phyloP scores from a whole-genome alignment of 2,797 vertebrate genomes.

The Tapera naevia region DNA sequence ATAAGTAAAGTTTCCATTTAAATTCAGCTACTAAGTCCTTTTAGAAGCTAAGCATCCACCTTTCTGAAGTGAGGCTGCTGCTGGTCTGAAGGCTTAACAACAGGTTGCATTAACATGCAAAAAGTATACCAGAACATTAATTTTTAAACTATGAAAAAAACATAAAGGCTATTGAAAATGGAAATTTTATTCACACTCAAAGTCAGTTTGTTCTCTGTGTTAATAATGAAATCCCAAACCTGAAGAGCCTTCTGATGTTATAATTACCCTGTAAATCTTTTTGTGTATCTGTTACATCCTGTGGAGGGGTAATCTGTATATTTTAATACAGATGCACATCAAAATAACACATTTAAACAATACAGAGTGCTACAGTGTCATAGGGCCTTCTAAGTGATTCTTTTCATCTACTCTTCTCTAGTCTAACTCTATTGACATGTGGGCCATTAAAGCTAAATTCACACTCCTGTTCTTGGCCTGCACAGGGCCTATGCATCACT shows the following conservation, averaged over 20 bases:
- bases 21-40: not conserved
- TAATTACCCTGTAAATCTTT: slow-evolving; percentile 1
- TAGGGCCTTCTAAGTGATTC: not conserved
- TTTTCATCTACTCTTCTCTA: not conserved
- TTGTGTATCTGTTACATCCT: not conserved
- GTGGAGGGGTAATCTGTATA: not conserved
- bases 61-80: not conserved
- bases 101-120: not conserved
- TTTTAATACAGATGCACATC: not conserved
- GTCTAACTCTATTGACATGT: not conserved
- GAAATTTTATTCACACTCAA: not conserved
- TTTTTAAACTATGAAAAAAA: not conserved
- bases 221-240: not conserved
- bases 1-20: not conserved
- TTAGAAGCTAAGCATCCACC: not conserved
- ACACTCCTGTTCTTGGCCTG: not conserved
- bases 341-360: not conserved
- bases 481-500: not conserved
- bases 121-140: not conserved
- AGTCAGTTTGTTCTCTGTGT: not conserved
- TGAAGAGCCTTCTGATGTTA: not conserved
- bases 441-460: not conserved
- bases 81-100: not conserved
- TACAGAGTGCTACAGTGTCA: not conserved
- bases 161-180: not conserved